A percentile compares a stretch with the other conserved stretches of the same genome.
phyloP scores from a whole-genome alignment of 2,113 vertebrate genomes.

The Rhinopithecus roxellana region DNA sequence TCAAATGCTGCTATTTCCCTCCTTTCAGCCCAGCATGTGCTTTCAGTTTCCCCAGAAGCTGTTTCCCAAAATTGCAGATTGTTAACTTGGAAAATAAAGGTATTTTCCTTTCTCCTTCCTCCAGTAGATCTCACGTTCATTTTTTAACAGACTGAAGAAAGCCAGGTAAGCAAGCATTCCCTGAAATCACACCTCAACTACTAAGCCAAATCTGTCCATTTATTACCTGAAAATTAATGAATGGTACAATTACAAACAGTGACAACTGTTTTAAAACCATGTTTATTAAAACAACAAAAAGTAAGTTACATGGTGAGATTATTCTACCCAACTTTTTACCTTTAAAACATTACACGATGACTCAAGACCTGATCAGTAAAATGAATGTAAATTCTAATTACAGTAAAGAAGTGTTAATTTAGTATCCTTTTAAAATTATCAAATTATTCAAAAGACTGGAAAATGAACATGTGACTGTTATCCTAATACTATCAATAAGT shows the following conservation, averaged over 20 bases:
- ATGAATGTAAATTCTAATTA: neutral
- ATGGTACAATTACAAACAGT: neutral
- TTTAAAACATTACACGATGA: neutral
- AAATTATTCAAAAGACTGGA: neutral
- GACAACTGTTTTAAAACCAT: neutral
- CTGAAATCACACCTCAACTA: neutral
- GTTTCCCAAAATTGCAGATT: neutral
- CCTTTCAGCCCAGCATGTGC: neutral
- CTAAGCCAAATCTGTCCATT: neutral
- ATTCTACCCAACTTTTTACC: neutral
- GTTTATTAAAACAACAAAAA: neutral
- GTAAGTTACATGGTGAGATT: neutral
- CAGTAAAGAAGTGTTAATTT: neutral
- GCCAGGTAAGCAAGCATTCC: neutral
- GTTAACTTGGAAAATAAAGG: neutral
- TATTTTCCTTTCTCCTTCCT: neutral
- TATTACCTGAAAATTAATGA: conserved; percentile 30
- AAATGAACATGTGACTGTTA: neutral
- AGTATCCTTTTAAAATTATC: neutral
- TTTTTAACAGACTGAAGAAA: neutral
- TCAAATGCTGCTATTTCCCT: neutral
- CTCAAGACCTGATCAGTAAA: neutral
- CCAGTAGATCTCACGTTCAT: neutral
- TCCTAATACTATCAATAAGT: neutral
- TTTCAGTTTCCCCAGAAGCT: neutral